A percentile compares a stretch with the other conserved stretches of the same genome.
Evolutionary conservation across 1,140 invertebrate genomes (phyloP).

Genomic region (Sycophaga agraensis): DNA sequence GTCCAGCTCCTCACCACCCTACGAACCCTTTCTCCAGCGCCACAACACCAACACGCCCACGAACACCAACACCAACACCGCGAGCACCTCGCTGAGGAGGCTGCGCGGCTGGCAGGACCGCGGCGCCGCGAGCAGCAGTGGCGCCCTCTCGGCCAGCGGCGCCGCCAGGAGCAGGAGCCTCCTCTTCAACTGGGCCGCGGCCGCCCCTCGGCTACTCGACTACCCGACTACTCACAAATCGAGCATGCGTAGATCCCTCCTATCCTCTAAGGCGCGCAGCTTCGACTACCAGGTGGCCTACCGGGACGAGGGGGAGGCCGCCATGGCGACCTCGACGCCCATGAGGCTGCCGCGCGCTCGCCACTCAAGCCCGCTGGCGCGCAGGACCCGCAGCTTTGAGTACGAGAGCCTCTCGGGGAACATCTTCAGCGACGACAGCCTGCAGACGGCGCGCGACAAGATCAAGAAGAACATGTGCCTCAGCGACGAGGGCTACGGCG

Average conservation of each 20-base stretch:
- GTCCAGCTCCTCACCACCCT: not conserved
- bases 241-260: conserved; percentile 39
- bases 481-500: conserved; percentile 50
- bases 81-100: conserved; percentile 25
- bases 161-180: not conserved
- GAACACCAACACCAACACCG: not conserved
- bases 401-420: conserved; percentile 47
- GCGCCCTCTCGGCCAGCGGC: not conserved
- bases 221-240: conserved; percentile 10
- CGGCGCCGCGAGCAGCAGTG: too few species aligned
- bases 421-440: conserved; percentile 57
- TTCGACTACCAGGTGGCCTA: conserved; percentile 40
- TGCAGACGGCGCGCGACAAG: conserved; percentile 51
- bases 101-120: conserved; percentile 41
- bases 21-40: not conserved
- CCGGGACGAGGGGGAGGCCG: conserved; percentile 19
- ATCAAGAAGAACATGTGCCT: conserved; percentile 51
- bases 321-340: conserved; percentile 15
- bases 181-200: not conserved
- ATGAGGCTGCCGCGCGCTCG: conserved; percentile 5
- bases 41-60: not conserved
- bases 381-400: conserved; percentile 51
- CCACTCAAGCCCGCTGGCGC: conserved; percentile 26
- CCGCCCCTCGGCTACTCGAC: not conserved
- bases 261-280: conserved; percentile 45